Percentiles rank a stretch among this genome's conserved stretches.
Conservation (phyloP, 1,140 invertebrate genomes). For the Penaeus vannamei region DNA sequence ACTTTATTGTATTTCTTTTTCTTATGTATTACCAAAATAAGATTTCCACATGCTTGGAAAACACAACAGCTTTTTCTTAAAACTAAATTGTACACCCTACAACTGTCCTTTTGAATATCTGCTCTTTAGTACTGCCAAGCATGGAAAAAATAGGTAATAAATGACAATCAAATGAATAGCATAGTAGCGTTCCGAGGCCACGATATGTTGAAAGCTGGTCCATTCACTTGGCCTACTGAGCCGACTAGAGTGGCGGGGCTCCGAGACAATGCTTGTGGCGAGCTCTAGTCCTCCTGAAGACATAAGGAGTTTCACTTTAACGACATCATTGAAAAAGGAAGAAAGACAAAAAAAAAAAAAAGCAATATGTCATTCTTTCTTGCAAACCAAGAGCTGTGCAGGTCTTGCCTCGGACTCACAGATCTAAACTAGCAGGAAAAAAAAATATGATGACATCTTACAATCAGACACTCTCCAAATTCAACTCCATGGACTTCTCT, state of each 20-base stretch:
- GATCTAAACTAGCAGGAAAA: too few relatives aligned
- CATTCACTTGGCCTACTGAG: background rate
- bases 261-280: background rate
- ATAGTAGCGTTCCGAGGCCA: slow-evolving; percentile 14
- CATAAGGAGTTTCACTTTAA: background rate
- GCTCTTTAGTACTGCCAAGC: background rate
- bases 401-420: background rate
- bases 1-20: too few relatives aligned
- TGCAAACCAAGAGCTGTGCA: background rate
- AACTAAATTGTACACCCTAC: too few relatives aligned
- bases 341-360: background rate
- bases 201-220: slow-evolving; percentile 25
- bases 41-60: too few relatives aligned
- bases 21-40: too few relatives aligned
- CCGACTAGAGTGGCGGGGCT: background rate
- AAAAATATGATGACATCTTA: too few relatives aligned
- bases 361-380: background rate
- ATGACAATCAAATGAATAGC: background rate
- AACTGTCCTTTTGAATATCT: too few relatives aligned
- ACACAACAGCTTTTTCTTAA: too few relatives aligned
- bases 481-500: too few relatives aligned
- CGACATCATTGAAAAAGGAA: background rate
- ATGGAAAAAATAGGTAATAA: background rate
- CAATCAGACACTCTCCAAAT: too few relatives aligned
- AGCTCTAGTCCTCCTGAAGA: slow-evolving; percentile 28